Percentiles rank a stretch among this genome's conserved stretches.
These are phyloP conservation scores for Amphibalanus amphitrite DNA, from an alignment of 1,140 invertebrate genomes.

Conservation along the genomic window DNA sequence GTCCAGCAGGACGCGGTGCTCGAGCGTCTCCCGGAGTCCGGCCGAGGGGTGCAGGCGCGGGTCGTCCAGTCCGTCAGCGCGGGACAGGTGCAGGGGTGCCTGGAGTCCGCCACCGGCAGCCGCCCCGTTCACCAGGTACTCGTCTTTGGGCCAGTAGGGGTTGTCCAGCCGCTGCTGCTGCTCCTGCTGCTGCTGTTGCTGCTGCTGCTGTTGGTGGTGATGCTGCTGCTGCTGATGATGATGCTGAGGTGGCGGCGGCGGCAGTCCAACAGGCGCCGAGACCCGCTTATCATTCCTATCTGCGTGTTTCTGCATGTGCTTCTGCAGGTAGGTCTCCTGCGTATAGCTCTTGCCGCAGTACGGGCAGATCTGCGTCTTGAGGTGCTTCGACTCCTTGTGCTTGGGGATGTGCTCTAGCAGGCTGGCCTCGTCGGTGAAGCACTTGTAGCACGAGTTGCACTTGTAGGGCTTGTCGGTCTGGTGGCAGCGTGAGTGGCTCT, in stretches of 20 bases:
- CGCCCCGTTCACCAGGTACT: conserved; percentile 8
- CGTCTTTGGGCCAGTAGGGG: conserved; percentile 45
- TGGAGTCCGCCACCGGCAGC: conserved; percentile 8
- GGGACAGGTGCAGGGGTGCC: conserved; percentile 11
- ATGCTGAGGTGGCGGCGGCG: conserved; percentile 8
- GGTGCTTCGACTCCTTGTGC: conserved; percentile 97
- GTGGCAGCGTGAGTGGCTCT: conserved; percentile 93
- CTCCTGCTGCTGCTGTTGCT: too few relatives aligned
- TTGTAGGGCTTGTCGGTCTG: conserved; percentile 94
- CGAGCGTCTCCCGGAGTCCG: too few relatives aligned
- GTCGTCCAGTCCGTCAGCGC: neutral
- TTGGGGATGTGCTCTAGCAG: conserved; percentile 95
- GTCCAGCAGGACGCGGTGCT: conserved; percentile 15
- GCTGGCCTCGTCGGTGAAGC: conserved; percentile 83
- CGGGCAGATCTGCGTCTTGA: conserved; percentile 98
- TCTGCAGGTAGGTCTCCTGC: conserved; percentile 94
- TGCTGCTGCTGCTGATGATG: too few relatives aligned
- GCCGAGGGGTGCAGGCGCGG: too few relatives aligned
- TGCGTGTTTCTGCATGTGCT: conserved; percentile 97
- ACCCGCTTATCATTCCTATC: conserved; percentile 68
- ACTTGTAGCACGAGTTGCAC: conserved; percentile 97
- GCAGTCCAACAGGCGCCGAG: too few relatives aligned
- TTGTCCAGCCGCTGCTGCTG: conserved; percentile 39
- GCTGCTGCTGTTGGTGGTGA: too few relatives aligned
- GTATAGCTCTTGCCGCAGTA: conserved; percentile 99